phyloP scores from a whole-genome alignment of 2,113 vertebrate genomes.

The Tenrec ecaudatus region DNA sequence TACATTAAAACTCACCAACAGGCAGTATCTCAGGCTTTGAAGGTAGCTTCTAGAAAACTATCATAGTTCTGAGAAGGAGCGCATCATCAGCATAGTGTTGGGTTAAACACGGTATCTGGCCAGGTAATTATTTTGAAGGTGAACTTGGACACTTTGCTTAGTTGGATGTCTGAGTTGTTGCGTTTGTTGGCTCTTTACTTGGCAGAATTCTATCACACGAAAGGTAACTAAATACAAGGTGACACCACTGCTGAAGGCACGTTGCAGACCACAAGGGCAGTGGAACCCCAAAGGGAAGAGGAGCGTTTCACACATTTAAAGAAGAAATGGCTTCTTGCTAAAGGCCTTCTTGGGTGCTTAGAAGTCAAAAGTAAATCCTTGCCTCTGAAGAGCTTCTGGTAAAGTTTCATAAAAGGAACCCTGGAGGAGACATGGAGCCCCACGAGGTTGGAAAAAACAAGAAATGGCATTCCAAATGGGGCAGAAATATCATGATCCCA shows the following conservation, averaged over 20 bases:
- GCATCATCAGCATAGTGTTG: neutral
- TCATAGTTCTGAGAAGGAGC: neutral
- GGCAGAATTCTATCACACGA: neutral
- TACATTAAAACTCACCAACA: neutral
- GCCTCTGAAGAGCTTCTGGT: neutral
- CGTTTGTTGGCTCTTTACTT: neutral
- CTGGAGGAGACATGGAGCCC: neutral
- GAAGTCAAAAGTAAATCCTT: neutral
- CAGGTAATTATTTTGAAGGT: constrained; percentile 31
- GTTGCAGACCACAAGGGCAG: neutral
- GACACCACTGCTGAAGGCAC: neutral
- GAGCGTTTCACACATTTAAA: neutral
- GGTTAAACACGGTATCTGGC: constrained; percentile 21
- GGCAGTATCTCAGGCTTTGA: neutral
- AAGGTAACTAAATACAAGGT: constrained; percentile 3
- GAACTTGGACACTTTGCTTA: neutral
- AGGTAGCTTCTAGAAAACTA: neutral
- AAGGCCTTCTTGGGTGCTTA: neutral
- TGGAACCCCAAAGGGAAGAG: neutral
- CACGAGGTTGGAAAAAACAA: too few species aligned
- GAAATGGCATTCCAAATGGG: neutral
- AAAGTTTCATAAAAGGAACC: neutral
- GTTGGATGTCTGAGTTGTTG: neutral
- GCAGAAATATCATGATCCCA: neutral
- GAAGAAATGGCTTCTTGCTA: neutral